phyloP scores from a whole-genome alignment of 1,140 invertebrate genomes.

The Lamellibrachia luymesi region DNA sequence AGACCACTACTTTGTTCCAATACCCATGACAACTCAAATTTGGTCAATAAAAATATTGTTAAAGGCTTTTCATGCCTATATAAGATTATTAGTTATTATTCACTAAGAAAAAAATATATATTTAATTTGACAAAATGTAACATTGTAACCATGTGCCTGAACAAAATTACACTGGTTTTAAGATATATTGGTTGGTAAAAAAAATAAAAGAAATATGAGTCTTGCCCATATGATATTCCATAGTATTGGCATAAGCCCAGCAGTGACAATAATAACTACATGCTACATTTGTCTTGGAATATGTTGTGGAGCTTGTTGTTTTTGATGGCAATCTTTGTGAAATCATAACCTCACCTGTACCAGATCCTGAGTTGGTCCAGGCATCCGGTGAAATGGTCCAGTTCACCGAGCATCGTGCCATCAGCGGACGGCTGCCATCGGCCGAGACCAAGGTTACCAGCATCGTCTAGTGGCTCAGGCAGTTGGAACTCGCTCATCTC shows the following conservation, averaged over 20 bases:
- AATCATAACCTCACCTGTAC: background rate
- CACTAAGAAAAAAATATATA: no score
- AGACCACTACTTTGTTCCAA: background rate
- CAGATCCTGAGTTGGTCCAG: conserved; percentile 14
- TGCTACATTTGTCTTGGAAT: no score
- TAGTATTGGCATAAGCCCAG: no score
- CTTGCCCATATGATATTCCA: no score
- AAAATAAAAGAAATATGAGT: no score
- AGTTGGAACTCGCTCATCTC: conserved; percentile 8
- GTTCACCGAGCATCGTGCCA: background rate
- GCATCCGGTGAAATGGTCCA: background rate
- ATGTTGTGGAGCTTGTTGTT: no score
- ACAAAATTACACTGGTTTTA: background rate
- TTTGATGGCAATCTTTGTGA: background rate
- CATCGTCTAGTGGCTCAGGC: background rate
- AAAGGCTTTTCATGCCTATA: no score
- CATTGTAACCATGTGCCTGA: background rate
- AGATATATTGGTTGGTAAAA: background rate
- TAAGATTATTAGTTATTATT: no score
- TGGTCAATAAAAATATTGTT: no score
- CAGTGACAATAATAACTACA: no score
- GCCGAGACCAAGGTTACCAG: conserved; percentile 7
- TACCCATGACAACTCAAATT: background rate
- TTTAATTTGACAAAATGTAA: no score
- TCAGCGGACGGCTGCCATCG: conserved; percentile 16